A percentile compares a stretch with the other conserved stretches of the same genome.
These are phyloP conservation scores for Chamaetylas fuelleborni DNA, from an alignment of 2,113 vertebrate genomes.

Conservation along the genomic window DNA sequence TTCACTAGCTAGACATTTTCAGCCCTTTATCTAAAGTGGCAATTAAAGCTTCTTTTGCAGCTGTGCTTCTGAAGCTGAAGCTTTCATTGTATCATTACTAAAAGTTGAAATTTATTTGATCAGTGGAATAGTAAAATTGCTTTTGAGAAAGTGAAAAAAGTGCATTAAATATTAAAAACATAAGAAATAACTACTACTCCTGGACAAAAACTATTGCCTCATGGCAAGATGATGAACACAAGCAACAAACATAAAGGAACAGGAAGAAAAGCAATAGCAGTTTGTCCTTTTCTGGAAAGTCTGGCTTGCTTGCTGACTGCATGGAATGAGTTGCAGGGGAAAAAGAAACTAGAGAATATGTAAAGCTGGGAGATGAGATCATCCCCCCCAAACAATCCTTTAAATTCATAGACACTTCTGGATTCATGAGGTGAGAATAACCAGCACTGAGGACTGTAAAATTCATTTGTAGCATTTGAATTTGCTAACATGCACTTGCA, in stretches of 20 bases:
- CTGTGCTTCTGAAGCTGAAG: conserved; percentile 37
- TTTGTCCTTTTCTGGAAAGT: conserved; percentile 53
- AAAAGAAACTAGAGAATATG: conserved; percentile 67
- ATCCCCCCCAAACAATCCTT: conserved; percentile 58
- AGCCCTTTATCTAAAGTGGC: conserved; percentile 28
- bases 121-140: background rate
- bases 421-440: conserved; percentile 73
- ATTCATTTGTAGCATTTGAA: conserved; percentile 61
- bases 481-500: conserved; percentile 56
- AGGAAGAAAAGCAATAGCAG: background rate
- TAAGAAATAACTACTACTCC: background rate
- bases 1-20: conserved; percentile 23
- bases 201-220: background rate
- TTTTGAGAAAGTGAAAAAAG: background rate
- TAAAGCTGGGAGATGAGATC: conserved; percentile 71
- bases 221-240: background rate
- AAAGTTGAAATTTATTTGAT: conserved; percentile 4
- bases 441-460: conserved; percentile 49
- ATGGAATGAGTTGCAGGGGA: conserved; percentile 42
- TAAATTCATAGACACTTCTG: conserved; percentile 67
- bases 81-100: background rate
- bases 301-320: conserved; percentile 37
- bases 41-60: conserved; percentile 56
- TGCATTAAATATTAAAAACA: background rate
- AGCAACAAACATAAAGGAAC: conserved; percentile 17